Evolutionary conservation across 2,113 vertebrate genomes (phyloP).

Genomic region (Peromyscus maniculatus): DNA sequence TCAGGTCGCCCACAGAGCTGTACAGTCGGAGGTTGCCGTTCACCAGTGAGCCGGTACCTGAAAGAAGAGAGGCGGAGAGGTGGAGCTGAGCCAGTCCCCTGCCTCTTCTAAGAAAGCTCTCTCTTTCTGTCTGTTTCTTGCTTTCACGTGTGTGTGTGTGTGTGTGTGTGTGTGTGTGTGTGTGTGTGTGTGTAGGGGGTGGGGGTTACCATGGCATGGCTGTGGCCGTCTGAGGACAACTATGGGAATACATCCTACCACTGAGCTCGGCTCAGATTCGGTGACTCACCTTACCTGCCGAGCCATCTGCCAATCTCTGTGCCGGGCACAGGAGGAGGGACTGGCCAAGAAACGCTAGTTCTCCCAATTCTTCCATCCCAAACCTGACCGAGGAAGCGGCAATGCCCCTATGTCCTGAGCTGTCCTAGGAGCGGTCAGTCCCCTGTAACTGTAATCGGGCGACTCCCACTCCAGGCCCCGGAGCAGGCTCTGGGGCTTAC

Average conservation of each 20-base stretch:
- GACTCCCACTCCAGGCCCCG: neutral
- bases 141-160: neutral
- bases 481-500: neutral
- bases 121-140: neutral
- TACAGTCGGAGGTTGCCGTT: conserved; percentile 88
- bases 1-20: conserved; percentile 89
- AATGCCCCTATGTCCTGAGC: neutral
- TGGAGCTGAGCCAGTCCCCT: neutral
- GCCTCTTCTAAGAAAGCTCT: neutral
- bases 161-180: neutral
- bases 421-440: neutral
- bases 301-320: neutral
- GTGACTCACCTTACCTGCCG: neutral
- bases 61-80: conserved; percentile 7
- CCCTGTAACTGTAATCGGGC: neutral
- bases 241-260: neutral
- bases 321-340: neutral
- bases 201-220: neutral
- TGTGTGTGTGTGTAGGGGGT: neutral
- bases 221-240: neutral
- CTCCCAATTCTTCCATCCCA: neutral
- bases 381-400: neutral
- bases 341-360: neutral
- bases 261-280: too few relatives aligned
- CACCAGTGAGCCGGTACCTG: conserved; percentile 87